Conservation (phyloP, 1,140 invertebrate species). For the Drosophila ohnishii region DNA sequence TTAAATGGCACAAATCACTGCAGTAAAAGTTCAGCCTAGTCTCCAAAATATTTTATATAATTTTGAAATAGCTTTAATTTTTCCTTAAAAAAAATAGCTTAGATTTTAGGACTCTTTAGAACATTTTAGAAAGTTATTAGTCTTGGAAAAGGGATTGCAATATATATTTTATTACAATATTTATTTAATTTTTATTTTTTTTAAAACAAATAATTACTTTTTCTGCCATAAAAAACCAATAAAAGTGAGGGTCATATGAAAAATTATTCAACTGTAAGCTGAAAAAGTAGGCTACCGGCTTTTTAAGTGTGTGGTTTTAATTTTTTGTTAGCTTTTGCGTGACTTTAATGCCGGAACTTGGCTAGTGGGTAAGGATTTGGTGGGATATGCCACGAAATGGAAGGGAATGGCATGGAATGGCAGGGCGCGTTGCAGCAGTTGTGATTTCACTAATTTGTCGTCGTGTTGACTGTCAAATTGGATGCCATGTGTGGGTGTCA, state of each 20-base stretch:
- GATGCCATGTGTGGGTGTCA: constrained; percentile 79
- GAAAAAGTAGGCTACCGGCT: constrained; percentile 2
- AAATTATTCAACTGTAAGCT: too few relatives aligned
- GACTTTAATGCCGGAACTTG: constrained; percentile 32
- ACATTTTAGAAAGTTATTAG: too few relatives aligned
- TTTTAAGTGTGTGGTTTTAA: not conserved
- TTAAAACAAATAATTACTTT: not conserved
- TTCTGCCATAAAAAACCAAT: not conserved
- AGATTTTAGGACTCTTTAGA: too few relatives aligned
- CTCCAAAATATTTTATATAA: not conserved
- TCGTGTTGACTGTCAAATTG: constrained; percentile 78
- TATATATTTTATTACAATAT: too few relatives aligned
- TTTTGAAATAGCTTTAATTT: too few relatives aligned
- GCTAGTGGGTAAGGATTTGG: constrained; percentile 4
- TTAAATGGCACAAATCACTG: too few relatives aligned
- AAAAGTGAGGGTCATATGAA: not conserved
- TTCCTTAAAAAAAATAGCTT: too few relatives aligned
- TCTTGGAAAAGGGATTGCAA: too few relatives aligned
- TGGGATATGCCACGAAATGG: not conserved
- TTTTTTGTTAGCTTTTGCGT: constrained; percentile 13
- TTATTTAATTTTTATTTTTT: too few relatives aligned
- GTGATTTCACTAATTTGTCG: constrained; percentile 77
- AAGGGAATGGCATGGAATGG: constrained; percentile 4
- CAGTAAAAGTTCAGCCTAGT: too few relatives aligned
- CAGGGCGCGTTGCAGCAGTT: constrained; percentile 31